Conservation (phyloP, 2,113 vertebrate genomes). For the Proteles cristata region DNA sequence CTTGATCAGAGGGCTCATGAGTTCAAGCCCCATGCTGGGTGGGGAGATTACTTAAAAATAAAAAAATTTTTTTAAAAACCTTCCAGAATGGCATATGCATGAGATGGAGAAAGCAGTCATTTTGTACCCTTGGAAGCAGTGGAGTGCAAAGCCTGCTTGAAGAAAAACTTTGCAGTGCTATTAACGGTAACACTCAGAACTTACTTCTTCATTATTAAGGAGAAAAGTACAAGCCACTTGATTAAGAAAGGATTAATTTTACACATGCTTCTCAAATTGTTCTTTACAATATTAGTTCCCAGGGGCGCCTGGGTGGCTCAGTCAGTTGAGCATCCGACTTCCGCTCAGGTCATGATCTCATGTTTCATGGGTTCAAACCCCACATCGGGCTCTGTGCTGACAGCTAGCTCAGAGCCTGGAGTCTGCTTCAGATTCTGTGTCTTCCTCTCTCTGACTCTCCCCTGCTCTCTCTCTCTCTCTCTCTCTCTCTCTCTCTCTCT, state of each 20-base stretch:
- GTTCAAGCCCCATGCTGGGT: not conserved
- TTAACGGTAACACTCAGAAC: not conserved
- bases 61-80: not conserved
- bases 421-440: too few species aligned
- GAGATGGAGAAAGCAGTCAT: not conserved
- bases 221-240: not conserved
- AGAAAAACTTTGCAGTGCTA: not conserved
- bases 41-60: not conserved
- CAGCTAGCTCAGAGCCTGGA: too few species aligned
- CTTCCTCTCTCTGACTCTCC: too few species aligned
- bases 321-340: too few species aligned
- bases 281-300: not conserved
- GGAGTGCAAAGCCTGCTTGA: not conserved
- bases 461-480: too few species aligned
- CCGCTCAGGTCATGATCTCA: too few species aligned
- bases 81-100: not conserved
- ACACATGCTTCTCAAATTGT: not conserved
- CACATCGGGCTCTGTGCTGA: too few species aligned
- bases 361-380: too few species aligned
- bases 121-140: not conserved
- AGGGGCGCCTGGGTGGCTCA: too few species aligned
- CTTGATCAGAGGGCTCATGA: not conserved
- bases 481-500: too few species aligned
- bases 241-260: conserved; percentile 18
- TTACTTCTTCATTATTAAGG: conserved; percentile 1